Evolutionary conservation across 2,888 invertebrate species (phyloP).

Genomic region (Pyrgus malvae): DNA sequence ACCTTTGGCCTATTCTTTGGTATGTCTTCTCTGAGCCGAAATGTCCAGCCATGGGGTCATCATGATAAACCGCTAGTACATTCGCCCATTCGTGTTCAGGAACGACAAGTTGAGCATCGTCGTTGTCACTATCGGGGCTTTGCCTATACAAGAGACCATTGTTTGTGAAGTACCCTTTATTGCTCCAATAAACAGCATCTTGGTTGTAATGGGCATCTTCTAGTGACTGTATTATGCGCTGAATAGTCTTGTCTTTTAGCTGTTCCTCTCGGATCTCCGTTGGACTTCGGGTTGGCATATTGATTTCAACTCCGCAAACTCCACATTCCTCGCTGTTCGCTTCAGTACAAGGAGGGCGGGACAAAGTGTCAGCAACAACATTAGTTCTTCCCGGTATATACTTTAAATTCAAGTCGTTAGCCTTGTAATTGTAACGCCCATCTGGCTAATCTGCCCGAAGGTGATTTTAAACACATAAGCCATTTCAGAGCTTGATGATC

Average conservation of each 20-base stretch:
- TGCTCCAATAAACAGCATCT: slow-evolving; percentile 23
- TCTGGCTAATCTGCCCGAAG: slow-evolving; percentile 54
- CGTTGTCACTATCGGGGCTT: no score
- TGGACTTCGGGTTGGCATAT: no score
- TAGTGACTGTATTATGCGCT: slow-evolving; percentile 2
- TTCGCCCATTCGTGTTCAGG: no score
- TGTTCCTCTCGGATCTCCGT: slow-evolving; percentile 1
- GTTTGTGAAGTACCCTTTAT: slow-evolving; percentile 31
- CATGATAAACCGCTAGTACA: slow-evolving; percentile 26
- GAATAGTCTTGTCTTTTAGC: background rate
- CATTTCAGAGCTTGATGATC: slow-evolving; percentile 66
- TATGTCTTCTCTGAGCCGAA: slow-evolving; percentile 27
- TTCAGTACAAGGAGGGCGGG: no score
- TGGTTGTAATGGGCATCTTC: background rate
- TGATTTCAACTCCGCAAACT: no score
- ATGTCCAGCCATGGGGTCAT: slow-evolving; percentile 32
- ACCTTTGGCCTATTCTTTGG: slow-evolving; percentile 22
- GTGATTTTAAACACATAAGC: slow-evolving; percentile 51
- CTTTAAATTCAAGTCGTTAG: slow-evolving; percentile 45
- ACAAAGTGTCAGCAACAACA: no score
- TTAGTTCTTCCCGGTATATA: slow-evolving; percentile 48
- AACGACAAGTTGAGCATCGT: no score
- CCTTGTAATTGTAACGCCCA: slow-evolving; percentile 55
- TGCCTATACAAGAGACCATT: slow-evolving; percentile 25
- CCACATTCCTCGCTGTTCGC: no score